phyloP scores from a whole-genome alignment of 37 sponge, comb jelly and placozoan genomes.

The Halichondria panicea region DNA sequence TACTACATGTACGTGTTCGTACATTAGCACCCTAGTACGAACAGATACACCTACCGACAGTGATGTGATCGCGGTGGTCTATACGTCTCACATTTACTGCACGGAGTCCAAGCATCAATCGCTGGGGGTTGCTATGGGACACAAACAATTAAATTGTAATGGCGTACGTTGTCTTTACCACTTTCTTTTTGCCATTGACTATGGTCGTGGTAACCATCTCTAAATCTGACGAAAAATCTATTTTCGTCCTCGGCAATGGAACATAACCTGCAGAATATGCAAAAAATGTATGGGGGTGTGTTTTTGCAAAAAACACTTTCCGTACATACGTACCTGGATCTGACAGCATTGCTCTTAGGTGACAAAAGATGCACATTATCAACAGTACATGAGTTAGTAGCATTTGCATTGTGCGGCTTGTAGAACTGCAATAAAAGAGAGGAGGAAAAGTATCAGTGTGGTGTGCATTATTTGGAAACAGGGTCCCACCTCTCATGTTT shows the following conservation, averaged over 20 bases:
- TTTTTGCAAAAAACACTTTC: too few species aligned
- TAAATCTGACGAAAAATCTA: slow-evolving; percentile 80
- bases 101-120: slow-evolving; percentile 78
- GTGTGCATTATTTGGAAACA: slow-evolving; percentile 18
- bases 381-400: slow-evolving; percentile 55
- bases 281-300: too few species aligned
- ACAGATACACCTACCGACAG: slow-evolving; percentile 57
- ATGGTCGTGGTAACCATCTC: too few species aligned
- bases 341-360: slow-evolving; percentile 62
- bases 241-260: slow-evolving; percentile 63
- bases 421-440: slow-evolving; percentile 4
- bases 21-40: not conserved
- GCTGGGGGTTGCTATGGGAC: slow-evolving; percentile 32
- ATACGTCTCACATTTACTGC: slow-evolving; percentile 81
- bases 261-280: slow-evolving; percentile 82
- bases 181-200: slow-evolving; percentile 60
- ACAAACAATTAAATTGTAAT: not conserved
- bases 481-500: slow-evolving; percentile 3
- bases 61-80: slow-evolving; percentile 87
- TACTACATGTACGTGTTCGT: too few species aligned
- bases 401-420: slow-evolving; percentile 23
- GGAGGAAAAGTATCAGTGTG: not conserved
- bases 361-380: slow-evolving; percentile 47
- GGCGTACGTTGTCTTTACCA: slow-evolving; percentile 1
- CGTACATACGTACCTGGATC: slow-evolving; percentile 71